Evolutionary conservation across 2,888 invertebrate genomes (phyloP), one percentile per base, ranked within the genome.

Genomic region (Metacarcinus magister): DNA sequence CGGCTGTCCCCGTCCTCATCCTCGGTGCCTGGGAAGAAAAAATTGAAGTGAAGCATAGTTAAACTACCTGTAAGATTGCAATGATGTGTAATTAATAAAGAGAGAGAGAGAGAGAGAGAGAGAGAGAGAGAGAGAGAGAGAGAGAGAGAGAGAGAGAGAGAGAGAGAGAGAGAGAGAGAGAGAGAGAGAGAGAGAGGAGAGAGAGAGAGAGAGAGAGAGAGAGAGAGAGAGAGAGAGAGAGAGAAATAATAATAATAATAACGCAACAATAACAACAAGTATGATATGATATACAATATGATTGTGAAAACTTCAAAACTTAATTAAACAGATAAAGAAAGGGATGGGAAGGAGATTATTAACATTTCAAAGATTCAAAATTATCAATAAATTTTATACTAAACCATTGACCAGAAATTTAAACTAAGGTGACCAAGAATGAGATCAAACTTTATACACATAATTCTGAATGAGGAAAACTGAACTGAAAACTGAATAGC

Each of bases 1-100:
- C 87, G 32, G 28, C 87, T n/a, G 87, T 87, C 87, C 87, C 87
- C 87, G 16, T 87, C 87, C 0, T 87, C 87, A 23, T 87, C 87
- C 16, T 87, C 87, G 39, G 87, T 16, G 32, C 87, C 87, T 87
- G 87, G 32, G 39, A 87, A 87, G 39, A 87, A 32, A 39, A 39
- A 39, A 4, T 39, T 0, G 16, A 19, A 39, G 19, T 87, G 87
- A 87, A 16, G n/a, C 87, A 16, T 39, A 19, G 16, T 16, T 39
- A 19, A 19, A 87, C 2, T 87, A 13, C 39, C 3, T 16, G 13
- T 87, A 32, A 39, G 2, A 87, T 2, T 39, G 16, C 39, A 39
- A 39, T 16, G 39, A 87, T n/a, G 28, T 28, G 28, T 28, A n/a
- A 23, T 16, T 10, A 16, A 23, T 16, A 67, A 67, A 23, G 67